Evolutionary conservation across 2,113 vertebrate species (phyloP), one percentile per base, ranked within the genome.

Genomic region (Felis chaus): DNA sequence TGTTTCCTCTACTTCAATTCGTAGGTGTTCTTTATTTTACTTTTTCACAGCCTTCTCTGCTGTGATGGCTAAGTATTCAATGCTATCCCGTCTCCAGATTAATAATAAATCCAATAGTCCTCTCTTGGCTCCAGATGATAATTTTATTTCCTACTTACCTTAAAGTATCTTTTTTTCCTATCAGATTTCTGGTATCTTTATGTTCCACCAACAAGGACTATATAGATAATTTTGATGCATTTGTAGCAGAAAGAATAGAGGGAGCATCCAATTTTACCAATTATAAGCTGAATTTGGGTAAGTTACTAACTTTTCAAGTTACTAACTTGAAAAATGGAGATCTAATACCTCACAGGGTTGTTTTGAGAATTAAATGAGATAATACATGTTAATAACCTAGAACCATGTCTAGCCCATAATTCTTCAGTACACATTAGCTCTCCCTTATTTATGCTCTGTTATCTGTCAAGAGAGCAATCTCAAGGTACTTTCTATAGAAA

Each of bases 241-340:
- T n/a, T 71, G 50, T 65, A 61, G 57, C 27, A 87, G 63, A 88
- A 74, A 66, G 23, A 92, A 53, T n/a, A 69, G 1, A 78, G 53
- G 55, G 39, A 33, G 36, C 36, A 61, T 41, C 33, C 29, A 68
- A 11, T 25, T n/a, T 57, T 36, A 65, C 18, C 18, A 39, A 55
- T 9, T 39, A 15, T 6, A 95, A 86, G 21, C 3, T 79, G 18
- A 74, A 63, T 45, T 66, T 82, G 41, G 69, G 7, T 66, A 71
- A 92, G 15, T n/a, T 61, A 94, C 33, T 73, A 86, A 74, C 10
- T 41, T 92, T 66, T 45, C 48, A 78, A 31, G 50, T 63, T n/a
- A 68, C 82, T 45, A 45, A 80, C 31, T 94, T 90, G 55, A 92
- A 97, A 96, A 96, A 53, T 31, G 36, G 7, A 27, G 18, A 85